Conservation (phyloP, 2,113 vertebrate species). For the Vidua chalybeata region DNA sequence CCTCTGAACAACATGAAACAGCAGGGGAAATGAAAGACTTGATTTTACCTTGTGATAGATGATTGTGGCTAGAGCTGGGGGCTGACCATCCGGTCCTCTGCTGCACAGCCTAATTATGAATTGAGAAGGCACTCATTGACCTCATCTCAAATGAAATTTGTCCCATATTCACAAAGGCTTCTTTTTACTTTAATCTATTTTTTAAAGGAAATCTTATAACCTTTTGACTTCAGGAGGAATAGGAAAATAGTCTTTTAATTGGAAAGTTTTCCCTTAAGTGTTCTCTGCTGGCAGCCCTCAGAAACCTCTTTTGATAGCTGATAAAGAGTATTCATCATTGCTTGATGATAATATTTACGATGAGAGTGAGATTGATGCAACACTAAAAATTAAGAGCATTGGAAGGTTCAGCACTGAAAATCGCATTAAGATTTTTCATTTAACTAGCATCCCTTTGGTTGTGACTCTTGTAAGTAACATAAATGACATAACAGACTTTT, state of each 20-base stretch:
- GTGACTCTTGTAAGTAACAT: neutral
- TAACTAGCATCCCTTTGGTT: neutral
- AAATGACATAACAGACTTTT: neutral
- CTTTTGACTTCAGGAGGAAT: neutral
- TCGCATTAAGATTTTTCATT: neutral
- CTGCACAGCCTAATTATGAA: neutral
- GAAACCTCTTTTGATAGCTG: neutral
- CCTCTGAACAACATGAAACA: slow-evolving; percentile 8
- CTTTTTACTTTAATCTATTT: neutral
- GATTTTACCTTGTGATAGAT: neutral
- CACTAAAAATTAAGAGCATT: slow-evolving; percentile 12
- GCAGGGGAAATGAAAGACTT: slow-evolving; percentile 10
- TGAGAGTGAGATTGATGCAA: neutral
- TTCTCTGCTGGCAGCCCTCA: neutral
- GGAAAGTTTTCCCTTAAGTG: slow-evolving; percentile 10
- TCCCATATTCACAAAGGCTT: slow-evolving; percentile 29
- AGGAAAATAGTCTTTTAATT: slow-evolving; percentile 31
- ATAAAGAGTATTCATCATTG: slow-evolving; percentile 3
- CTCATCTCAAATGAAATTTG: slow-evolving; percentile 28
- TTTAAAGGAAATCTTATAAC: slow-evolving; percentile 13
- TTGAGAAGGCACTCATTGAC: slow-evolving; percentile 39
- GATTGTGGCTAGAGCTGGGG: neutral
- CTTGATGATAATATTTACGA: neutral
- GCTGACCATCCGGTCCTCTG: neutral
- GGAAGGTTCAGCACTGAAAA: slow-evolving; percentile 3